Evolutionary conservation across 2,797 vertebrate genomes (phyloP).

Genomic region (Hippoglossus hippoglossus): DNA sequence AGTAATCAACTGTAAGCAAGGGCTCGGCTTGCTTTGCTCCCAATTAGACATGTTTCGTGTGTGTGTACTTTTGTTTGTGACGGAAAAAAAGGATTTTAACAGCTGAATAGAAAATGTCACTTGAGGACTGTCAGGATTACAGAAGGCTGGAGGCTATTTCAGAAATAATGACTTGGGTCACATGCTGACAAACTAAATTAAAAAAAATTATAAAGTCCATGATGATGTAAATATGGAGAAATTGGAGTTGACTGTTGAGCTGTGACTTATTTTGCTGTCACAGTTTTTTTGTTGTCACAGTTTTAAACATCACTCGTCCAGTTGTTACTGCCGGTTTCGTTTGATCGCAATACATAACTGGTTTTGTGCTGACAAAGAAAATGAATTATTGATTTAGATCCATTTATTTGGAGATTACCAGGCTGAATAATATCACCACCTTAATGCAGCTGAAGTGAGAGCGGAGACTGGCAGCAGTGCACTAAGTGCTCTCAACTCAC

Average conservation of each 20-base stretch:
- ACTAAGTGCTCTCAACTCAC: slow-evolving; percentile 37
- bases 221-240: slow-evolving; percentile 8
- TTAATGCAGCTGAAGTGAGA: slow-evolving; percentile 24
- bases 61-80: not conserved
- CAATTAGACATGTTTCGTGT: slow-evolving; percentile 19
- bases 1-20: slow-evolving; percentile 27
- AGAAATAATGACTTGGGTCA: slow-evolving; percentile 41
- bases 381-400: slow-evolving; percentile 41
- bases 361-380: slow-evolving; percentile 12
- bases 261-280: too few relatives aligned
- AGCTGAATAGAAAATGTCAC: slow-evolving; percentile 38
- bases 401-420: slow-evolving; percentile 31
- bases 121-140: slow-evolving; percentile 31
- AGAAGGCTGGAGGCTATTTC: slow-evolving; percentile 30
- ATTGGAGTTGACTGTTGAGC: not conserved
- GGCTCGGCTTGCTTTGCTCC: slow-evolving; percentile 19
- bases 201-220: slow-evolving; percentile 12
- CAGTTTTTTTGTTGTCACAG: not conserved
- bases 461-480: slow-evolving; percentile 28
- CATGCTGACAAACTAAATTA: slow-evolving; percentile 41
- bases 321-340: not conserved
- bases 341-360: not conserved
- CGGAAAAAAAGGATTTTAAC: slow-evolving; percentile 18
- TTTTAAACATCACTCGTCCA: not conserved
- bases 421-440: slow-evolving; percentile 28